These are phyloP conservation scores for Dromius quadrimaculatus DNA, from an alignment of 2,888 invertebrate species.

Conservation along the genomic window DNA sequence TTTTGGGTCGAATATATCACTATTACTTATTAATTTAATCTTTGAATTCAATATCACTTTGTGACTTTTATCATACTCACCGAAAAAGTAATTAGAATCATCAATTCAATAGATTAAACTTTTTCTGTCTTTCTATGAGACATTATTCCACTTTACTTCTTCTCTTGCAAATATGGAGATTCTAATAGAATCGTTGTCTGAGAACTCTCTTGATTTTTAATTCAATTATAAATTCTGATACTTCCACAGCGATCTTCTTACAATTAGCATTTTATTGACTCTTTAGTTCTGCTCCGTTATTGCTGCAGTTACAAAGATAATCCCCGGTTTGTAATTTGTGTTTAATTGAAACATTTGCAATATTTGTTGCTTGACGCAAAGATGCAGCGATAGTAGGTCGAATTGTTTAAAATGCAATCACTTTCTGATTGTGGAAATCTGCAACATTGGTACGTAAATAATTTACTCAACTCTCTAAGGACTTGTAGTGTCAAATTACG, in stretches of 20 bases:
- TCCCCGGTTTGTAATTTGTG: slow-evolving; percentile 1
- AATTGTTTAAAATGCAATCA: slow-evolving; percentile 33
- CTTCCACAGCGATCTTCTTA: slow-evolving; percentile 3
- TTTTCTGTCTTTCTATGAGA: too few species aligned
- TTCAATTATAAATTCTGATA: too few species aligned
- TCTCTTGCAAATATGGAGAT: too few species aligned
- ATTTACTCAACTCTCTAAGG: slow-evolving; percentile 26
- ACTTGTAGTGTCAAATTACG: slow-evolving; percentile 27
- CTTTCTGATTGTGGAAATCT: slow-evolving; percentile 46
- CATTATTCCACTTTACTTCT: too few species aligned
- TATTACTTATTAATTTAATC: too few species aligned
- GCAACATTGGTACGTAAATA: slow-evolving; percentile 1
- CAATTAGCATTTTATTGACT: slow-evolving; percentile 30
- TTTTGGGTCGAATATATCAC: too few species aligned
- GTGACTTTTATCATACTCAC: too few species aligned
- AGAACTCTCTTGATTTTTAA: too few species aligned
- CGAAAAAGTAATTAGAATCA: too few species aligned
- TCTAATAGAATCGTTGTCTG: too few species aligned
- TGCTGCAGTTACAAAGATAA: slow-evolving; percentile 22
- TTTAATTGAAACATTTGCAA: slow-evolving; percentile 22
- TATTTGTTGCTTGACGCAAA: not conserved
- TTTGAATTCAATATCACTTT: too few species aligned
- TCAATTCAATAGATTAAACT: too few species aligned
- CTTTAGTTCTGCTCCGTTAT: slow-evolving; percentile 1
- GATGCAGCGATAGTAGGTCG: slow-evolving; percentile 25